These are phyloP conservation scores for Asarcornis scutulata DNA, from an alignment of 2,113 vertebrate species.

Conservation along the genomic window DNA sequence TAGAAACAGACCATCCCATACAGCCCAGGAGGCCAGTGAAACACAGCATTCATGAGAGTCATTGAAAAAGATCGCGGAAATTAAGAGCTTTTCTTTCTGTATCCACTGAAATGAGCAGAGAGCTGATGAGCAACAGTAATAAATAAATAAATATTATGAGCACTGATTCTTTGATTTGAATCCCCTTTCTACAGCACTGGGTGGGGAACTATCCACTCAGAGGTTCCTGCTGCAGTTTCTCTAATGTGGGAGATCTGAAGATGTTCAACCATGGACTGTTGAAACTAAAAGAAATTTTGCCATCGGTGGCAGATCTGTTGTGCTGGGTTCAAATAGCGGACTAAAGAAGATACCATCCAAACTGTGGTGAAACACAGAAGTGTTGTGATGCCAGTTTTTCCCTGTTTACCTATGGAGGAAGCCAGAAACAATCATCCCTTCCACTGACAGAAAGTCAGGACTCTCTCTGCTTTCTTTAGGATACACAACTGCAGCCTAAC, in stretches of 20 bases:
- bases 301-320: not conserved
- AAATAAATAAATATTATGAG: not conserved
- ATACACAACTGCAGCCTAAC: not conserved
- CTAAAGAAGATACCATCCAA: not conserved
- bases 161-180: not conserved
- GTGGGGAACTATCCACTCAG: not conserved
- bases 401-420: not conserved
- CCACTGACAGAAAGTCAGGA: not conserved
- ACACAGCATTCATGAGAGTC: not conserved
- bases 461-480: not conserved
- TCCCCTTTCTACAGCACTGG: not conserved
- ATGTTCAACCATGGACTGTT: not conserved
- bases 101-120: not conserved
- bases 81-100: not conserved
- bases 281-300: not conserved
- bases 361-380: fast-evolving
- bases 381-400: not conserved
- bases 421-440: not conserved
- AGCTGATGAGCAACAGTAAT: not conserved
- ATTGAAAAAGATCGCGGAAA: not conserved
- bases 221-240: not conserved
- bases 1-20: not conserved
- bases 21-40: not conserved
- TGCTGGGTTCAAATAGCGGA: not conserved
- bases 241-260: not conserved